phyloP scores from a whole-genome alignment of 2,113 vertebrate genomes.

The Oreochromis niloticus region DNA sequence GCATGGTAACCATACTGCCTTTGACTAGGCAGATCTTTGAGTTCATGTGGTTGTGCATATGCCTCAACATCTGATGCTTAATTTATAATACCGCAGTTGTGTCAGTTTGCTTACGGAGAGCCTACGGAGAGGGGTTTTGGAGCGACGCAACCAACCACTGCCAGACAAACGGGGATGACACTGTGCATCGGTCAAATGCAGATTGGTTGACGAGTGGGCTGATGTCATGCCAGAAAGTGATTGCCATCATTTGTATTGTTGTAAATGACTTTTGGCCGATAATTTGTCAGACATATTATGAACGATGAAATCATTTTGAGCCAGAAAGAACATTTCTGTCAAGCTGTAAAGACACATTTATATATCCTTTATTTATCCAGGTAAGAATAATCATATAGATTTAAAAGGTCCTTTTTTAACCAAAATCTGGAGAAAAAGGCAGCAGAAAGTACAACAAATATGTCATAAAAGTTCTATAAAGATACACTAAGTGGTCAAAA shows the following conservation, averaged over 20 bases:
- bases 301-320: not conserved
- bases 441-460: not conserved
- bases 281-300: not conserved
- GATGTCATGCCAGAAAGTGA: not conserved
- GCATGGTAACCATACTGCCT: conserved; percentile 60
- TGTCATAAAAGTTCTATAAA: not conserved
- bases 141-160: not conserved
- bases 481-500: not conserved
- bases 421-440: not conserved
- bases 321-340: not conserved
- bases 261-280: not conserved
- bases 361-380: not conserved
- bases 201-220: not conserved
- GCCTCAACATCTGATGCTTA: not conserved
- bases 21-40: conserved; percentile 36
- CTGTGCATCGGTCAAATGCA: not conserved
- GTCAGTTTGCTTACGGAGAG: not conserved
- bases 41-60: not conserved
- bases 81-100: not conserved
- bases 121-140: not conserved
- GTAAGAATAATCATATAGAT: not conserved
- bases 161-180: not conserved
- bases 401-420: not conserved
- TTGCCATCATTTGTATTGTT: not conserved
- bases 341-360: not conserved